Conservation (phyloP, 1,140 invertebrate species). For the Drosophila simulans region DNA sequence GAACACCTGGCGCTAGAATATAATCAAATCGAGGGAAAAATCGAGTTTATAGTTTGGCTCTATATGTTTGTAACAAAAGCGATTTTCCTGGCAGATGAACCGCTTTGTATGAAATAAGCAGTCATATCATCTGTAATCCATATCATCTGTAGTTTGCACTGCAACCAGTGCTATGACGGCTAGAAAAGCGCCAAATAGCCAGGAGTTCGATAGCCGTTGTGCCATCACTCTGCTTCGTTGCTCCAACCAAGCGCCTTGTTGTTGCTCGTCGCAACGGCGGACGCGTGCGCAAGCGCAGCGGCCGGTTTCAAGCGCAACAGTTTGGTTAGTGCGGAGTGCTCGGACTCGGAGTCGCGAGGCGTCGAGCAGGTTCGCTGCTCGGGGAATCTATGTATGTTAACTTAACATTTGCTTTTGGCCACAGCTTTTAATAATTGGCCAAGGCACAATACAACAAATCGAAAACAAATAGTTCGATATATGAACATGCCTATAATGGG, state of each 20-base stretch:
- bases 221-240: slow-evolving; percentile 18
- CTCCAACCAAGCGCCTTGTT: slow-evolving; percentile 29
- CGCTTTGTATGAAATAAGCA: no score
- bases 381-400: slow-evolving; percentile 7
- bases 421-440: neutral
- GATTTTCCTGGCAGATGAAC: no score
- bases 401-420: slow-evolving; percentile 19
- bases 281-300: slow-evolving; percentile 24
- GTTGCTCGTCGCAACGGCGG: slow-evolving; percentile 15
- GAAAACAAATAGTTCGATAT: neutral
- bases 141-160: no score
- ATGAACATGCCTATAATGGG: neutral
- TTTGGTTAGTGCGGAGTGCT: slow-evolving; percentile 4
- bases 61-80: no score
- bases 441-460: neutral
- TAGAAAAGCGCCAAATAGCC: neutral
- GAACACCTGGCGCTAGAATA: no score
- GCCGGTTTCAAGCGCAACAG: slow-evolving; percentile 34
- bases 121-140: no score
- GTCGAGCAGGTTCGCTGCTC: slow-evolving; percentile 5
- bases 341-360: neutral
- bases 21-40: no score
- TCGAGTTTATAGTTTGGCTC: no score
- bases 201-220: neutral
- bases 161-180: no score